Base-by-base conservation (phyloP, 2,888 invertebrate genomes). In the Galeruca laticollis region DNA sequence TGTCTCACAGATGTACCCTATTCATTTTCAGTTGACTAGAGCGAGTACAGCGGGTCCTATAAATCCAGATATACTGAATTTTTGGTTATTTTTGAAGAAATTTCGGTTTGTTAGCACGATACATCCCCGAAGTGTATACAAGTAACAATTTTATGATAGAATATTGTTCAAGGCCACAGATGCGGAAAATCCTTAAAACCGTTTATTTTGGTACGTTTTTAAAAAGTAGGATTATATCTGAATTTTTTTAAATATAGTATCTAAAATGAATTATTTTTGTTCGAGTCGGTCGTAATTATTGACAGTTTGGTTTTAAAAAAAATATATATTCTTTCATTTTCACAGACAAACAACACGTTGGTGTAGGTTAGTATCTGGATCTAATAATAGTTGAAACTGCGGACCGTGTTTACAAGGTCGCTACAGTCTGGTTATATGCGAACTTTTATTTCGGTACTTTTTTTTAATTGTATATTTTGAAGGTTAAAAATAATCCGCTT, bases 331-430 rank as follows among this genome's bases (percentile, higher is more conserved):
- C 52, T 35, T 57, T 47, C 47, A 43, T 15, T 60, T 60, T 21
- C 31, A 31, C 64, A 64, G 54, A 64, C 64, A 56, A 65, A 57
- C 65, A 47, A 52, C 47, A 33, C 43, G 60, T 71, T 71, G 68
- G 68, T 65, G 63, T 72, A 69, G 72, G 74, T 74, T 72, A 74
- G 70, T 71, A 62, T 65, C 67, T 57, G 57, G 37, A 43, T 72
- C 66, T 67, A 72, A 70, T 64, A 72, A 72, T 72, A 72, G 60
- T 54, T 59, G 63, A 68, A 60, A 62, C 61, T 26, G 52, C 47
- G 68, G 37, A 57, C 47, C 49, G 47, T 5, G 26, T 26, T 26
- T 60, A 35, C 71, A 71, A 71, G 71, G 71, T 71, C 71, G 54
- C 57, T 56, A 10, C 49, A 57, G 43, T 60, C 47, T 56, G 33